Evolutionary conservation across 2,113 vertebrate species (phyloP).

Genomic region (Oostethus manadensis): DNA sequence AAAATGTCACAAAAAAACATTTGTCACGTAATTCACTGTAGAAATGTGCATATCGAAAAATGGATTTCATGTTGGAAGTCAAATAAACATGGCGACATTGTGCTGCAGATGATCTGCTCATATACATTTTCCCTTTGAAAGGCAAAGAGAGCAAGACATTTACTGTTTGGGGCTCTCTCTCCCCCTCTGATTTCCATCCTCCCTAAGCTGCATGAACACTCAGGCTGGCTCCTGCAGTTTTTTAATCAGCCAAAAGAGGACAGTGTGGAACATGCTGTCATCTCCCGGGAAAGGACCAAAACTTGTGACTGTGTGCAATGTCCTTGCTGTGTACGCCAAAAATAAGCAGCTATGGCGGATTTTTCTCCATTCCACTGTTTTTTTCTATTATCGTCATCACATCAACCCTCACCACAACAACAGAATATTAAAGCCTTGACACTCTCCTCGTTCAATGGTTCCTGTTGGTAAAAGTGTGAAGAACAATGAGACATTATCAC

Average conservation of each 20-base stretch:
- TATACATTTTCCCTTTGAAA: constrained; percentile 12
- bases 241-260: constrained; percentile 62
- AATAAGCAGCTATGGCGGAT: not conserved
- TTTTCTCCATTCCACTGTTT: constrained; percentile 1
- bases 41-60: constrained; percentile 32
- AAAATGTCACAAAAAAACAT: constrained; percentile 44
- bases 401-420: not conserved
- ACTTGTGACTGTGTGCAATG: constrained; percentile 5
- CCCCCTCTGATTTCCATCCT: constrained; percentile 6
- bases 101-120: constrained; percentile 23
- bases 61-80: constrained; percentile 50
- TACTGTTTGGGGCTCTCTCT: constrained; percentile 10
- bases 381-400: not conserved
- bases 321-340: constrained; percentile 6
- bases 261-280: constrained; percentile 58
- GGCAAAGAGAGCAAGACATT: constrained; percentile 1
- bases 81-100: constrained; percentile 49
- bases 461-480: constrained; percentile 21
- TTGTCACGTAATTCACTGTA: constrained; percentile 33
- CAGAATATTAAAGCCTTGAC: constrained; percentile 1
- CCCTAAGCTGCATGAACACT: not conserved
- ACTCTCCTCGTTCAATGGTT: constrained; percentile 5
- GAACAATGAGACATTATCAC: constrained; percentile 41
- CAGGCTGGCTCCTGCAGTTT: constrained; percentile 44
- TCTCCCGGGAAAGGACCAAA: constrained; percentile 48